Conservation (phyloP, 2,888 invertebrate genomes). For the Oegoconia quadripuncta region DNA sequence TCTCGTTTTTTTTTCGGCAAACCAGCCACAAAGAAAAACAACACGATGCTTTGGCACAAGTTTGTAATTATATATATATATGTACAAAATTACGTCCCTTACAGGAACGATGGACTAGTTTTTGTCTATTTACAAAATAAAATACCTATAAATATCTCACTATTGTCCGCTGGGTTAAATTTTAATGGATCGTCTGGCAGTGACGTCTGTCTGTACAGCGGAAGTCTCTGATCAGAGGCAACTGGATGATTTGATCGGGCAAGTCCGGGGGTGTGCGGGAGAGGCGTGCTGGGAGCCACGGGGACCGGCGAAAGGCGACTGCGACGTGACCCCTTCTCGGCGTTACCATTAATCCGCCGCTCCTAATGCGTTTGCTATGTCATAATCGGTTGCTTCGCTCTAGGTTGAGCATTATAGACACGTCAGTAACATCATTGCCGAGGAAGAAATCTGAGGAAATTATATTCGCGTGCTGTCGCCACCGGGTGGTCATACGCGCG, state of each 20-base stretch:
- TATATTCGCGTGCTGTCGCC: conserved; percentile 84
- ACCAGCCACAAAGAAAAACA: conserved; percentile 11
- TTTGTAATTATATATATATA: conserved; percentile 37
- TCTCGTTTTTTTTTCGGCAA: conserved; percentile 16
- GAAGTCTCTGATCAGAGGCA: conserved; percentile 32
- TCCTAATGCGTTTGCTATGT: conserved; percentile 47
- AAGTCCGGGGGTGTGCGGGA: conserved; percentile 33
- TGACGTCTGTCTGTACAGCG: conserved; percentile 29
- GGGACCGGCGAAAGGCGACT: conserved; percentile 36
- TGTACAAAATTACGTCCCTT: conserved; percentile 35
- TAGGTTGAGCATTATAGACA: conserved; percentile 77
- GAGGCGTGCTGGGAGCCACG: conserved; percentile 42
- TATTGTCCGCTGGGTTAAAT: conserved; percentile 35
- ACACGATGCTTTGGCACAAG: conserved; percentile 34
- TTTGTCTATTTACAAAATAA: conserved; percentile 37
- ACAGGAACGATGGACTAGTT: conserved; percentile 55
- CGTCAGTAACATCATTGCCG: conserved; percentile 84
- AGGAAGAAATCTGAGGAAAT: conserved; percentile 87
- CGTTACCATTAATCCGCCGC: conserved; percentile 51
- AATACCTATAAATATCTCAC: conserved; percentile 54
- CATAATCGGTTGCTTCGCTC: conserved; percentile 65
- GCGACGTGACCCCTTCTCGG: conserved; percentile 21
- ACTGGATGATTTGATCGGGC: conserved; percentile 38
- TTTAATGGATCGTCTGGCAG: conserved; percentile 39
- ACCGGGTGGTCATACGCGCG: conserved; percentile 82